These are phyloP conservation scores for Glaucomys volans DNA, from an alignment of 2,113 vertebrate genomes.

Conservation along the genomic window DNA sequence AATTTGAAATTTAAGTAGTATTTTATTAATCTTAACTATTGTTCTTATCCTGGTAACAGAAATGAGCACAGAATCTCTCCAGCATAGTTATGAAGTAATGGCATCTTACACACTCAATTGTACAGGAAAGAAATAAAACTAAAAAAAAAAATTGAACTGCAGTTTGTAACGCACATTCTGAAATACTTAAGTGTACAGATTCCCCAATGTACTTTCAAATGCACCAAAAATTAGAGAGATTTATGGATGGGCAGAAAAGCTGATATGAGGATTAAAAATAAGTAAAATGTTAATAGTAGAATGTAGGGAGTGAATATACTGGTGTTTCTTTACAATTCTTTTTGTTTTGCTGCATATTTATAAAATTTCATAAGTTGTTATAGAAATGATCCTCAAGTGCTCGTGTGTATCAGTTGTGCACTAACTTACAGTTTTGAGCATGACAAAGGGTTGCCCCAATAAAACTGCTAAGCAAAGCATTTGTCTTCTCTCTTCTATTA, in stretches of 20 bases:
- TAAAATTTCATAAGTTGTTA: neutral
- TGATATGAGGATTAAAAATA: neutral
- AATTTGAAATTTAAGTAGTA: constrained; percentile 11
- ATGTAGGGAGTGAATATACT: neutral
- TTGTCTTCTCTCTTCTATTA: neutral
- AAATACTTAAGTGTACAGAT: neutral
- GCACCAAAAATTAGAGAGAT: neutral
- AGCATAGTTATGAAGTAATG: neutral
- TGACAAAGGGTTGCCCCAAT: neutral
- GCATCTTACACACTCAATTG: neutral
- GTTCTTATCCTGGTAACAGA: neutral
- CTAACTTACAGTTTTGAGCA: neutral
- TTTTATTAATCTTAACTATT: neutral
- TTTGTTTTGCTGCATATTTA: neutral
- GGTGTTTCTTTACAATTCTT: constrained; percentile 18
- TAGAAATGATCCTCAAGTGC: neutral
- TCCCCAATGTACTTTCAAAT: constrained; percentile 23
- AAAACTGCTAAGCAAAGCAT: neutral
- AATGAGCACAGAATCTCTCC: neutral
- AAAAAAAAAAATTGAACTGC: neutral
- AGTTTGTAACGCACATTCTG: neutral
- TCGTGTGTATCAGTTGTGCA: neutral
- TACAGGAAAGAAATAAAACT: neutral
- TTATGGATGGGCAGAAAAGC: neutral
- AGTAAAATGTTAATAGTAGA: neutral